Evolutionary conservation across 2,113 vertebrate species (phyloP).

Genomic region (Pachycephala philippinensis): DNA sequence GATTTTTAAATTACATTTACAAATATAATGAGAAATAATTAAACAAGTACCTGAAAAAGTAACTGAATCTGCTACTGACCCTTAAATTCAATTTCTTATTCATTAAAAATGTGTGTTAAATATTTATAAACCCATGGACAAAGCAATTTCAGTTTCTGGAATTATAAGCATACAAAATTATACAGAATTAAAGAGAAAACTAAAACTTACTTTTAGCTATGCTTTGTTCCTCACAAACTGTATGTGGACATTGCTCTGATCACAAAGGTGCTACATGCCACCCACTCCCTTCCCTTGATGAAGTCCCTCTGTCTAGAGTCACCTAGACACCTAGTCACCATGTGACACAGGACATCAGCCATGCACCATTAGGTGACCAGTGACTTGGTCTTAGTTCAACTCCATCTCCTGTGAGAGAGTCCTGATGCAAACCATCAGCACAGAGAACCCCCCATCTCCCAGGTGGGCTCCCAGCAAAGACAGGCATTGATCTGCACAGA

Average conservation of each 20-base stretch:
- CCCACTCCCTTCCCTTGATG: background rate
- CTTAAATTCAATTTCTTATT: constrained; percentile 28
- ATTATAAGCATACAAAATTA: constrained; percentile 6
- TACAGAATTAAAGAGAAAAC: background rate
- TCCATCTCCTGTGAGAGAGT: background rate
- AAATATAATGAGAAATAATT: constrained; percentile 47
- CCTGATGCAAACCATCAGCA: background rate
- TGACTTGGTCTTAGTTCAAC: background rate
- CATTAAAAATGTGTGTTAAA: constrained; percentile 43
- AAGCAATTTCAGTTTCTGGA: constrained; percentile 10
- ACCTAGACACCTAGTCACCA: background rate
- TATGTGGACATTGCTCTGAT: background rate
- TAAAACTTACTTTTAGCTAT: background rate
- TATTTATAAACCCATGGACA: constrained; percentile 30
- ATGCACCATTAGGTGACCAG: background rate
- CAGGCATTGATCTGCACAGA: background rate
- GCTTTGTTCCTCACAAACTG: background rate
- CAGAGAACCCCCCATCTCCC: background rate
- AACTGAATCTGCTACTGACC: background rate
- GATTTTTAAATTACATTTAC: constrained; percentile 40
- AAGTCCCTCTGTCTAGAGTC: background rate
- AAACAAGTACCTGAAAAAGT: constrained; percentile 1
- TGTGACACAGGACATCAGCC: background rate
- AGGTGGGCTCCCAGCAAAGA: background rate
- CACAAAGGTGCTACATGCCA: background rate